Conservation (phyloP, 2,113 vertebrate genomes). For the Struthio camelus region DNA sequence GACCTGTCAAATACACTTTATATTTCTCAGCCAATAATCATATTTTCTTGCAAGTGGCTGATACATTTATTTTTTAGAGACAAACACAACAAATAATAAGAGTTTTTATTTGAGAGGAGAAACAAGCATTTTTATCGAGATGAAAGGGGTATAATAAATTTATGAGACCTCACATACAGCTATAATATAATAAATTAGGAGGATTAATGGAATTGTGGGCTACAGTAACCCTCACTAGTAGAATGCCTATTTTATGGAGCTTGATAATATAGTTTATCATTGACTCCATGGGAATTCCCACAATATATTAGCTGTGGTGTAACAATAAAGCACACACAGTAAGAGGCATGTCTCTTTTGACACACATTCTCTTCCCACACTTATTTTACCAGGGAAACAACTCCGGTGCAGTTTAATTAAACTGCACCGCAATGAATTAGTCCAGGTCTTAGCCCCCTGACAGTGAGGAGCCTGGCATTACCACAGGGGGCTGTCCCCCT, state of each 20-base stretch:
- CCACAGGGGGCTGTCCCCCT: slow-evolving; percentile 78
- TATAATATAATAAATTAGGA: slow-evolving; percentile 88
- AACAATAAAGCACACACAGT: slow-evolving; percentile 91
- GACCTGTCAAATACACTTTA: slow-evolving; percentile 81
- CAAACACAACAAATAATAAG: slow-evolving; percentile 82
- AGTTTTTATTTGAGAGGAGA: slow-evolving; percentile 77
- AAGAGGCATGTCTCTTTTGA: slow-evolving; percentile 91
- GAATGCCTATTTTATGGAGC: slow-evolving; percentile 84
- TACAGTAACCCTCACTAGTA: slow-evolving; percentile 84
- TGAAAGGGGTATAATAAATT: slow-evolving; percentile 85
- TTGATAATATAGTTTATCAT: slow-evolving; percentile 88
- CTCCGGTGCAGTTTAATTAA: slow-evolving; percentile 90
- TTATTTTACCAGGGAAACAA: slow-evolving; percentile 94
- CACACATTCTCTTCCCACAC: slow-evolving; percentile 97
- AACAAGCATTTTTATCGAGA: slow-evolving; percentile 79
- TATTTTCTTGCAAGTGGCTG: slow-evolving; percentile 79
- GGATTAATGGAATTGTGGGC: slow-evolving; percentile 85
- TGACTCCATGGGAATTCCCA: slow-evolving; percentile 89
- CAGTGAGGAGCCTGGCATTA: slow-evolving; percentile 82
- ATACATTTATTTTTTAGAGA: slow-evolving; percentile 78
- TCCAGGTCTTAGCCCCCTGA: slow-evolving; percentile 84
- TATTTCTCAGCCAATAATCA: slow-evolving; percentile 80
- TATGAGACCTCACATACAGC: slow-evolving; percentile 87
- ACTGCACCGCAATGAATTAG: slow-evolving; percentile 86
- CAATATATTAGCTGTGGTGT: slow-evolving; percentile 89